phyloP scores from a whole-genome alignment of 2,797 vertebrate species.

The Notolepis coatsorum region DNA sequence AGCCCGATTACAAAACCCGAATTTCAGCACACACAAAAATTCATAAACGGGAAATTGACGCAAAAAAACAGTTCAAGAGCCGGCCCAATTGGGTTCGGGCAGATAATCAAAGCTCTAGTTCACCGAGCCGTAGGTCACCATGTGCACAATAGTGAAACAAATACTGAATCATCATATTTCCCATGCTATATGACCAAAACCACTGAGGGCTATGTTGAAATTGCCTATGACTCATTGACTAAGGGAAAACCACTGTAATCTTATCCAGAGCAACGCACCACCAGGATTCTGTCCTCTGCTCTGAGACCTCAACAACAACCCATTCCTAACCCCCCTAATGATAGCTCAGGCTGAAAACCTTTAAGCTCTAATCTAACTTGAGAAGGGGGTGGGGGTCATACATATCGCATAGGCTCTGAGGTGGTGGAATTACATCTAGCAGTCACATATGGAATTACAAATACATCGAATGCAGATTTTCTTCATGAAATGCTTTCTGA shows the following conservation, averaged over 20 bases:
- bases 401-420: not conserved
- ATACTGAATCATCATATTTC: constrained; percentile 53
- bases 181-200: constrained; percentile 40
- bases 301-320: constrained; percentile 17
- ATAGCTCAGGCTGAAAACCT: not conserved
- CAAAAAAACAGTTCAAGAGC: too few species aligned
- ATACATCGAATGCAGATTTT: not conserved
- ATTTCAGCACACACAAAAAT: too few species aligned
- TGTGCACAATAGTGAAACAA: constrained; percentile 32
- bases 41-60: too few species aligned
- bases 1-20: too few species aligned
- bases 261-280: constrained; percentile 46
- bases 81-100: too few species aligned
- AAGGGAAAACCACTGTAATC: constrained; percentile 42
- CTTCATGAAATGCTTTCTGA: not conserved
- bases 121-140: constrained; percentile 28
- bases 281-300: constrained; percentile 22
- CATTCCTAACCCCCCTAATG: not conserved
- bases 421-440: not conserved
- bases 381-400: not conserved
- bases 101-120: not conserved
- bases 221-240: constrained; percentile 53
- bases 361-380: not conserved
- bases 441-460: constrained; percentile 1
- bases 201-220: constrained; percentile 53